Evolutionary conservation across 2,888 invertebrate genomes (phyloP), one percentile per base, ranked within the genome.

Genomic region (Epistrophella euchroma): DNA sequence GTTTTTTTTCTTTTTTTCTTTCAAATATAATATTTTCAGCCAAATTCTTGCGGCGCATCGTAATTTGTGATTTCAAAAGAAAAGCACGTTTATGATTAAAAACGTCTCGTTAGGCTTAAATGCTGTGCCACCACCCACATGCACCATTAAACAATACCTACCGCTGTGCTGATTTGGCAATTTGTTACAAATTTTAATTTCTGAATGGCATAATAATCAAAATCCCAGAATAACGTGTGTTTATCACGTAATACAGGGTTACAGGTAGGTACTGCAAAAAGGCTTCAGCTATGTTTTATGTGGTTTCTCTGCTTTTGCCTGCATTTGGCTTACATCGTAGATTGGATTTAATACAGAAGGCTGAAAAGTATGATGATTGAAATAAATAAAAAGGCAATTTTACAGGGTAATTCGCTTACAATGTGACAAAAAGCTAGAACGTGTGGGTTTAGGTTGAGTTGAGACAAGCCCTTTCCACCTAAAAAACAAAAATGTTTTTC

Each of bases 21-120:
- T 25, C n/a, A n/a, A n/a, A n/a, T n/a, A n/a, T n/a, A n/a, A 52
- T 52, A 25, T 52, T 28, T 25, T 17, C 17, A 58, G 28, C 28
- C 45, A 25, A 73, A 56, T 73, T 47, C 56, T 47, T 60, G 75
- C 43, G 75, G 77, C 72, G 70, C 76, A 76, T 28, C 7, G 35
- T 66, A 72, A 85, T 80, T 86, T 81, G 55, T 77, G 68, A 77
- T 74, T 86, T 77, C 28, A 60, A 50, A 81, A 73, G 55, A 70
- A 86, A 86, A 71, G 72, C 85, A 86, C 85, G 85, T 86, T 47
- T 66, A 85, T 76, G 73, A 81, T 77, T 81, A 76, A 77, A 84
- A 80, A 80, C 60, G 64, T 71, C 75, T 85, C 70, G 85, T 81
- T 68, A 73, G 60, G 62, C 40, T 52, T 70, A 62, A 80, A 72